Percentiles rank a stretch among this genome's conserved stretches.
Conservation (phyloP, 2,888 invertebrate genomes). For the Xanthorhoe spadicearia region DNA sequence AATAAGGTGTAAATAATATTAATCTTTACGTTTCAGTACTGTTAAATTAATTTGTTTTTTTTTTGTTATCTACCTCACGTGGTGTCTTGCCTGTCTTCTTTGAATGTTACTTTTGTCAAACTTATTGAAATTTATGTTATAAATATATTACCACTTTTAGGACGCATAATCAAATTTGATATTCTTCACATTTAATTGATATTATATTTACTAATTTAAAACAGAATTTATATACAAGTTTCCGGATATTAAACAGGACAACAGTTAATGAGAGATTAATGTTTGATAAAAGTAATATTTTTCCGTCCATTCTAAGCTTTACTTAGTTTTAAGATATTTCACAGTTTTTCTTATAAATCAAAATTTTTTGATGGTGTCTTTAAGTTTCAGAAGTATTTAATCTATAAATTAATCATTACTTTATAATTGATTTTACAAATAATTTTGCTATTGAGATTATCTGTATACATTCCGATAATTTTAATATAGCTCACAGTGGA, state of each 20-base stretch:
- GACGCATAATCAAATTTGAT: too few species aligned
- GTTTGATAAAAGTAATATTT: constrained; percentile 15
- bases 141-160: too few species aligned
- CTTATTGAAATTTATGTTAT: background rate
- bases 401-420: background rate
- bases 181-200: too few species aligned
- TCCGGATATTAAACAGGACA: background rate
- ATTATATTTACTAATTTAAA: too few species aligned
- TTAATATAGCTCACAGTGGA: constrained; percentile 63
- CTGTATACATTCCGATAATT: constrained; percentile 21
- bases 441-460: constrained; percentile 26
- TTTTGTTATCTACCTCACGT: constrained; percentile 68
- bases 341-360: constrained; percentile 21
- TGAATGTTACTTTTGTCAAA: constrained; percentile 18
- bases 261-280: background rate
- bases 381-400: background rate
- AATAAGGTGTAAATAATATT: constrained; percentile 26
- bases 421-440: constrained; percentile 8
- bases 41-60: constrained; percentile 38
- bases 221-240: background rate
- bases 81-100: constrained; percentile 47
- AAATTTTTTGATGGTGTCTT: too few species aligned
- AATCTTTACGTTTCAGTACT: constrained; percentile 37
- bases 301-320: constrained; percentile 74
- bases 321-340: constrained; percentile 59